These are phyloP conservation scores for Larimichthys crocea DNA, from an alignment of 2,113 vertebrate genomes.

Conservation along the genomic window DNA sequence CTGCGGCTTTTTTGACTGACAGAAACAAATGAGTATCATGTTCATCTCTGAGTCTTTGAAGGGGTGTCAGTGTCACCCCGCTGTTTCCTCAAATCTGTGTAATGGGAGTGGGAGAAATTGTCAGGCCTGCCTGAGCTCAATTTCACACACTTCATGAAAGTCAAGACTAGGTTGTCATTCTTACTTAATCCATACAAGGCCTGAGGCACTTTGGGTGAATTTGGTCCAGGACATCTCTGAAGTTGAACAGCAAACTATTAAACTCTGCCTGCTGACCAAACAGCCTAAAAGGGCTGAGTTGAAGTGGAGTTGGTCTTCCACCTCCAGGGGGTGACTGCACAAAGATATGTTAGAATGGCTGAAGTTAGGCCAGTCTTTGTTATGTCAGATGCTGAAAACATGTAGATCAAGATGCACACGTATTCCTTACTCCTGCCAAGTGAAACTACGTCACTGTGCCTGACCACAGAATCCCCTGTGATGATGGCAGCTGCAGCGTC, in stretches of 20 bases:
- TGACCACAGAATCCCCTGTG: background rate
- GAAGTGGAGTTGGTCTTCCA: constrained; percentile 13
- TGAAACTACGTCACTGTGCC: background rate
- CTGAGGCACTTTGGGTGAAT: constrained; percentile 40
- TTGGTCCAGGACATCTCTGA: constrained; percentile 35
- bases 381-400: background rate
- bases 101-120: constrained; percentile 35
- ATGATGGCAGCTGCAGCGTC: background rate
- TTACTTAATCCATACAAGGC: constrained; percentile 58
- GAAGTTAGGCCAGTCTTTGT: background rate
- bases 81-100: constrained; percentile 51
- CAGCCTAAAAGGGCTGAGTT: constrained; percentile 4
- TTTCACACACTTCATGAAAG: constrained; percentile 71
- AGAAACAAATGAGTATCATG: constrained; percentile 81
- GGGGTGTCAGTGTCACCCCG: constrained; percentile 47
- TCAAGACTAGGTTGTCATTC: constrained; percentile 63
- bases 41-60: constrained; percentile 67
- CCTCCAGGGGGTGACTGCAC: background rate
- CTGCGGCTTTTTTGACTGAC: constrained; percentile 74
- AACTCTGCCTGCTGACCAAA: constrained; percentile 60
- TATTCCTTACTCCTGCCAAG: background rate
- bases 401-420: background rate
- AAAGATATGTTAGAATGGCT: background rate
- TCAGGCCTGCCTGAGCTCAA: constrained; percentile 59
- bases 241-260: constrained; percentile 53